Base-by-base conservation (phyloP, 2,113 vertebrate species). In the Saccopteryx bilineata region DNA sequence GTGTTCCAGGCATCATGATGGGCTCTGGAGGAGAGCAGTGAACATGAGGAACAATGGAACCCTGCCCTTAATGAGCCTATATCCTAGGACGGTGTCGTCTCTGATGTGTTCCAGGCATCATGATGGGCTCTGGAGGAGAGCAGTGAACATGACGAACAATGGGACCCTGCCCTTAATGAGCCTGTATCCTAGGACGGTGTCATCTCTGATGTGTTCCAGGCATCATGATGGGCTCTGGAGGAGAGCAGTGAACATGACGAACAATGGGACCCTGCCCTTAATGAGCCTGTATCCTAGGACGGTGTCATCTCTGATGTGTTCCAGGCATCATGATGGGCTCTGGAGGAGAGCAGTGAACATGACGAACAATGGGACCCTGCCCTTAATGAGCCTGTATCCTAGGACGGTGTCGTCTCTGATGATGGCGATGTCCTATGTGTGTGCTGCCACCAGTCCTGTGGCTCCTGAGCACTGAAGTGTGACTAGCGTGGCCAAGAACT, bases 261-360 rank as follows among this genome's bases (percentile, higher is more conserved):
- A n/a, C 0, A 2, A 14, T 60, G 71, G 71, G 60, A 2, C n/a
- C n/a, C 5, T 1, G 12, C 4, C 18, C 28, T 72, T 2, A 7
- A 74, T 48, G 63, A 85, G 24, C 6, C n/a, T 80, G 6, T 24
- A 13, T 68, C 83, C 33, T 61, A 13, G 21, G 24, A 31, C 5
- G 54, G 2, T 0, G 0, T 21, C 48, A 75, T 78, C 19, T 58
- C 11, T 50, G 11, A 1, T 58, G 28, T n/a, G n/a, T n/a, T n/a
- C n/a, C n/a, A n/a, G n/a, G n/a, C 23, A 71, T 39, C 61, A 26
- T 21, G 9, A 26, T 31, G 2, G 48, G 7, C 3, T 5, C 1
- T 13, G 18, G 50, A 69, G 48, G 24, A 46, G 9, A 92, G 8
- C 5, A 66, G 19, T 31, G 50, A 71, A 19, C 7, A 54, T 4